Percentiles rank a stretch among this genome's conserved stretches.
Evolutionary conservation across 2,113 vertebrate species (phyloP).

Genomic region (Pipra filicauda): DNA sequence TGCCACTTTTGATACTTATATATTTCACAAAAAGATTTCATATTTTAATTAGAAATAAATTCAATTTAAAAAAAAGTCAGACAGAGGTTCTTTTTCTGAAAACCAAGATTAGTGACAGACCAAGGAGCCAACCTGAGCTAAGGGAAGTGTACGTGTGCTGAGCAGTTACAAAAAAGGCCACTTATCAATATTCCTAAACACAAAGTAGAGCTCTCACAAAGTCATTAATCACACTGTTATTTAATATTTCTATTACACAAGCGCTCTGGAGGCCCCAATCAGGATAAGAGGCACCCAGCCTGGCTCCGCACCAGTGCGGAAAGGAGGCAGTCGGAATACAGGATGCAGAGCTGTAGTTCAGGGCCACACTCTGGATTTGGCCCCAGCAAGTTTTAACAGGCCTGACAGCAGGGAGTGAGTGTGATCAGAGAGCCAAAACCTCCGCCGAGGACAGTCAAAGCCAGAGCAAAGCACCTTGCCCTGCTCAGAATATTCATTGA

Average conservation of each 20-base stretch:
- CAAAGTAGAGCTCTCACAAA: neutral
- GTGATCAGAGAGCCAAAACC: neutral
- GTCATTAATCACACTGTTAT: slow-evolving; percentile 40
- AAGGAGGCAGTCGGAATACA: neutral
- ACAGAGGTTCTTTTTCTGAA: neutral
- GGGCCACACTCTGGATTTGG: neutral
- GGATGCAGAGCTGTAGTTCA: neutral
- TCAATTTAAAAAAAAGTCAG: neutral
- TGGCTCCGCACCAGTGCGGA: neutral
- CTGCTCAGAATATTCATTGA: neutral
- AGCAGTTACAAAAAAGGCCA: neutral
- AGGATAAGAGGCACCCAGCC: neutral
- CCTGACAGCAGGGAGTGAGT: accelerated
- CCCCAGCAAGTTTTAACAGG: neutral
- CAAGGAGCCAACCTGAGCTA: neutral
- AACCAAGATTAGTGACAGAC: neutral
- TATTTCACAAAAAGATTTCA: neutral
- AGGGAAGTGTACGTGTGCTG: neutral
- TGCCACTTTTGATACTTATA: neutral
- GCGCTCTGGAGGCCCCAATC: slow-evolving; percentile 12
- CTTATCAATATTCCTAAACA: slow-evolving; percentile 11
- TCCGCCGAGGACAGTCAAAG: neutral
- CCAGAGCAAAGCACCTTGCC: accelerated
- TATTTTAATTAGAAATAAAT: neutral
- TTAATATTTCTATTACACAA: slow-evolving; percentile 19